A percentile compares a stretch with the other conserved stretches of the same genome.
phyloP scores from a whole-genome alignment of 2,888 invertebrate genomes.

The Xylota sylvarum region DNA sequence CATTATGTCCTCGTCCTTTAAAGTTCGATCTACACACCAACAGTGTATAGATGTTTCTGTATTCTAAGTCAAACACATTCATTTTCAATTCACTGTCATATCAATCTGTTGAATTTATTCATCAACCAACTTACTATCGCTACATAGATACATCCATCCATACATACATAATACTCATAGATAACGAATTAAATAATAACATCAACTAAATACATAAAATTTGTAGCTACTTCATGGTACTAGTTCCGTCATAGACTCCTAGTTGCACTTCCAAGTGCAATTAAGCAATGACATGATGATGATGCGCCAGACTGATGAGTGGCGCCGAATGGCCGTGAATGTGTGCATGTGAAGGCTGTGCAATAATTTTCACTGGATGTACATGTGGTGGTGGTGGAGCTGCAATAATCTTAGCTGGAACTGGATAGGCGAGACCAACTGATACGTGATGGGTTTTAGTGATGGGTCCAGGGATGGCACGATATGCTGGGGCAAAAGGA shows the following conservation, averaged over 20 bases:
- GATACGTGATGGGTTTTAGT: slow-evolving; percentile 82
- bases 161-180: neutral
- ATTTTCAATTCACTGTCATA: slow-evolving; percentile 13
- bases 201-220: slow-evolving; percentile 4
- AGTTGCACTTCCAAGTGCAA: slow-evolving; percentile 11
- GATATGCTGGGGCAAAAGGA: slow-evolving; percentile 80
- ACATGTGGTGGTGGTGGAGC: slow-evolving; percentile 80
- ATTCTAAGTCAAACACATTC: neutral
- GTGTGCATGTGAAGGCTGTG: slow-evolving; percentile 65
- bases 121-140: slow-evolving; percentile 8
- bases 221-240: neutral
- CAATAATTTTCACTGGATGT: slow-evolving; percentile 80
- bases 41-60: too few relatives aligned
- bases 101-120: slow-evolving; percentile 43
- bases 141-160: neutral
- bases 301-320: slow-evolving; percentile 74
- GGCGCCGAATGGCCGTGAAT: slow-evolving; percentile 63
- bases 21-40: too few relatives aligned
- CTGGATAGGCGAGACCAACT: slow-evolving; percentile 82
- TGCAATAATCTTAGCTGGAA: slow-evolving; percentile 77
- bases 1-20: too few relatives aligned
- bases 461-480: slow-evolving; percentile 82
- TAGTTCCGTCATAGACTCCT: slow-evolving; percentile 16
- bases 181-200: slow-evolving; percentile 33
- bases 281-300: slow-evolving; percentile 78